Percentiles rank a stretch among this genome's conserved stretches.
phyloP scores from a whole-genome alignment of 1,140 invertebrate species.

The Coptotermes formosanus region DNA sequence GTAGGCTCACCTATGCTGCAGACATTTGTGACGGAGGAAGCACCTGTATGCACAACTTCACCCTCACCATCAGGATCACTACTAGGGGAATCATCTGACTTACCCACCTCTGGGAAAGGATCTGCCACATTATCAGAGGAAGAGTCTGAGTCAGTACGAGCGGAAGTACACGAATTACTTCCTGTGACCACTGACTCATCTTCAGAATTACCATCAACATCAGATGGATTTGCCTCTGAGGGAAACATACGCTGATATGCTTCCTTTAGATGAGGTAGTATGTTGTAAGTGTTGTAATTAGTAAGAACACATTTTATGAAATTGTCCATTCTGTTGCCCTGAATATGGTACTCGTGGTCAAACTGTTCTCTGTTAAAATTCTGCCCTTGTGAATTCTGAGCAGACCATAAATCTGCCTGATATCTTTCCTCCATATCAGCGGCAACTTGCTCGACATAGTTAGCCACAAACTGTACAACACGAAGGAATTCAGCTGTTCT shows the following conservation, averaged over 20 bases:
- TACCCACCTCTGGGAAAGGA: too few species aligned
- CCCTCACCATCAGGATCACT: too few species aligned
- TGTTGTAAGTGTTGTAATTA: background rate
- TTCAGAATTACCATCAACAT: too few species aligned
- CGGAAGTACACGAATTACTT: too few species aligned
- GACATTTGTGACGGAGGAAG: background rate
- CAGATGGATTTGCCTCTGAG: background rate
- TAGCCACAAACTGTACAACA: background rate
- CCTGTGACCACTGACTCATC: too few species aligned
- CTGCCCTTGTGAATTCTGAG: background rate
- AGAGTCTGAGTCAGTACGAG: too few species aligned
- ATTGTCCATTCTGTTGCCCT: background rate
- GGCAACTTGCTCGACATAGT: background rate
- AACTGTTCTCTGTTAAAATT: background rate
- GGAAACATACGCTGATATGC: background rate
- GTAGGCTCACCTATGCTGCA: background rate
- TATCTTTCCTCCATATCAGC: background rate
- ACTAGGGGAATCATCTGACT: too few species aligned
- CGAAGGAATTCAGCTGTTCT: background rate
- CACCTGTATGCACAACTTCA: too few species aligned
- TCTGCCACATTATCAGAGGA: too few species aligned
- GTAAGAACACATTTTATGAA: background rate
- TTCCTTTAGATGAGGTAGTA: background rate
- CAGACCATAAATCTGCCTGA: background rate
- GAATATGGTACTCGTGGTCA: background rate